Conservation (phyloP, 2,797 vertebrate genomes). For the Naso thynnoides region DNA sequence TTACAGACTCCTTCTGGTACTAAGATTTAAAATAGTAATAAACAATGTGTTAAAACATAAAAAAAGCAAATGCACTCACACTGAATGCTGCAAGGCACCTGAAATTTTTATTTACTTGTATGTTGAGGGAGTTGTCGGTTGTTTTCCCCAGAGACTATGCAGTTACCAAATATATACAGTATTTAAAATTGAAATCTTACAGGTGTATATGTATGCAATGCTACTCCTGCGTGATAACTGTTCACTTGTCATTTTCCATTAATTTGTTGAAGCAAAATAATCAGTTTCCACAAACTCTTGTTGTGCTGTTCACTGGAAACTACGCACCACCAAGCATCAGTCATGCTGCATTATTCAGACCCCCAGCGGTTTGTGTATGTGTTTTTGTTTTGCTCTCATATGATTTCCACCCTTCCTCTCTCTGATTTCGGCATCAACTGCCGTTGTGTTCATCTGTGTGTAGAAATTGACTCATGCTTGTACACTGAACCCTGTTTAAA, state of each 20-base stretch:
- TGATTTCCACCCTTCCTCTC: not conserved
- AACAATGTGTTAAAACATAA: not conserved
- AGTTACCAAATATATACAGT: not conserved
- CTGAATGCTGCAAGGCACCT: not conserved
- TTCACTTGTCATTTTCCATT: not conserved
- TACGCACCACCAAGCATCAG: conserved; percentile 9
- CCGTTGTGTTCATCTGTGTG: not conserved
- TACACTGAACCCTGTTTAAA: conserved; percentile 16
- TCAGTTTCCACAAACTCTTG: not conserved
- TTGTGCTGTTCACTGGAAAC: conserved; percentile 7
- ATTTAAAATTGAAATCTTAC: not conserved
- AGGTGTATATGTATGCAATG: not conserved
- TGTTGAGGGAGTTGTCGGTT: not conserved
- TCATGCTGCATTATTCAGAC: conserved; percentile 29
- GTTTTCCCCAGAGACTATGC: not conserved
- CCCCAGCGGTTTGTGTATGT: conserved; percentile 12
- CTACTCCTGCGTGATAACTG: not conserved
- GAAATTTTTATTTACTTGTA: not conserved
- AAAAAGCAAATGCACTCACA: not conserved
- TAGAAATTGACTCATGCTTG: conserved; percentile 1
- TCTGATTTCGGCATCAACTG: not conserved
- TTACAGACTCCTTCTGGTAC: not conserved
- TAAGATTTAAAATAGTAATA: not conserved
- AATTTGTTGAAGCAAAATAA: not conserved
- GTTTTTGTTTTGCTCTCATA: conserved; percentile 7